Evolutionary conservation across 2,888 invertebrate species (phyloP).

Genomic region (Epistrophe eligans): DNA sequence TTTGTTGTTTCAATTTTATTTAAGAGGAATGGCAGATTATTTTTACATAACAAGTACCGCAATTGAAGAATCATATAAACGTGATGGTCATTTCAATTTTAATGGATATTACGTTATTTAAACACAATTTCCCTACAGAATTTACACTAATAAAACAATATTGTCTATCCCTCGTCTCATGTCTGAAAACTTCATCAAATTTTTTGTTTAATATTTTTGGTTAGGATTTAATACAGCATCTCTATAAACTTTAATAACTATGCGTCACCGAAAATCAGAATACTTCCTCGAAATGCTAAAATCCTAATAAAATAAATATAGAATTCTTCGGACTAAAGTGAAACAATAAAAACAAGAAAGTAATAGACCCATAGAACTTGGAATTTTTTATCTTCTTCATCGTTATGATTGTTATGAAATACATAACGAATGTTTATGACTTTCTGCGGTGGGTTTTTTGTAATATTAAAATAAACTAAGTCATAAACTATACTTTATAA

Average conservation of each 20-base stretch:
- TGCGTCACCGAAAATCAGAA: background rate
- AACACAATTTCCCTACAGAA: too few relatives aligned
- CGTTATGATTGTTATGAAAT: constrained; percentile 1
- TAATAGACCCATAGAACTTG: background rate
- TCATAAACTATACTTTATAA: background rate
- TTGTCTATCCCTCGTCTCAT: too few relatives aligned
- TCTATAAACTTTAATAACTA: constrained; percentile 31
- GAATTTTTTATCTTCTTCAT: background rate
- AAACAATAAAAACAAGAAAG: background rate
- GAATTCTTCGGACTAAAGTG: constrained; percentile 2
- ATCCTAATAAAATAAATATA: constrained; percentile 16
- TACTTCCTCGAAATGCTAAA: background rate
- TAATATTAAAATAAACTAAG: background rate
- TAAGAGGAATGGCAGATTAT: too few relatives aligned
- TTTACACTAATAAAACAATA: too few relatives aligned
- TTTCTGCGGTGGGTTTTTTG: background rate
- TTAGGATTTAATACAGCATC: background rate
- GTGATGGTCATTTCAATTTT: too few relatives aligned
- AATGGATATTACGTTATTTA: too few relatives aligned
- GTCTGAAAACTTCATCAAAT: too few relatives aligned
- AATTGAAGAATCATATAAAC: too few relatives aligned
- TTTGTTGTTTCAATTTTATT: too few relatives aligned
- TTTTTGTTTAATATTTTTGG: too few relatives aligned
- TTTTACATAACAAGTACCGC: too few relatives aligned
- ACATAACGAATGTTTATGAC: background rate